phyloP scores from a whole-genome alignment of 2,888 invertebrate species.

The Torymus texanus region DNA sequence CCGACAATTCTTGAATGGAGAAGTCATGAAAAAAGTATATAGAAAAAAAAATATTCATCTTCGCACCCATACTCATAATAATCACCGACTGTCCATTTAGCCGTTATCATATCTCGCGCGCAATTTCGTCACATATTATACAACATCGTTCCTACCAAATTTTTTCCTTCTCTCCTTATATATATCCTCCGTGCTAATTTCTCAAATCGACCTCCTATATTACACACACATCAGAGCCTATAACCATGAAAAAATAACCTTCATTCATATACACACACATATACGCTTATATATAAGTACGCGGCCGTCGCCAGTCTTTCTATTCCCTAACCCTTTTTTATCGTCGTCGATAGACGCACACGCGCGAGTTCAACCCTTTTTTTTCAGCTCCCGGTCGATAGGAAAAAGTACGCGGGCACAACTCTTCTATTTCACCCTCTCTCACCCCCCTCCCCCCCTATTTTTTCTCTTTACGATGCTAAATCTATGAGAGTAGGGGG shows the following conservation, averaged over 20 bases:
- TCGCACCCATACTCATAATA: no score
- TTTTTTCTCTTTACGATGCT: not conserved
- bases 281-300: no score
- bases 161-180: not conserved
- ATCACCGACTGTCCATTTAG: no score
- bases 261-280: not conserved
- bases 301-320: not conserved
- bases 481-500: not conserved
- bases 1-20: no score
- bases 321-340: not conserved
- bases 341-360: not conserved
- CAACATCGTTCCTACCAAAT: not conserved
- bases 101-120: no score
- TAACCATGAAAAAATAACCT: conserved; percentile 38
- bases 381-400: not conserved
- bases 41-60: no score
- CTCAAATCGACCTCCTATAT: not conserved
- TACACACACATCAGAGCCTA: not conserved
- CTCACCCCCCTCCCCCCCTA: conserved; percentile 22
- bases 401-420: not conserved
- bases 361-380: conserved; percentile 8
- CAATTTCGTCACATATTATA: no score
- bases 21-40: no score
- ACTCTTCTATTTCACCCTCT: conserved; percentile 38
- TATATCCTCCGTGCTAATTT: conserved; percentile 19